phyloP scores from a whole-genome alignment of 1,140 invertebrate genomes.

The Eueides isabella region DNA sequence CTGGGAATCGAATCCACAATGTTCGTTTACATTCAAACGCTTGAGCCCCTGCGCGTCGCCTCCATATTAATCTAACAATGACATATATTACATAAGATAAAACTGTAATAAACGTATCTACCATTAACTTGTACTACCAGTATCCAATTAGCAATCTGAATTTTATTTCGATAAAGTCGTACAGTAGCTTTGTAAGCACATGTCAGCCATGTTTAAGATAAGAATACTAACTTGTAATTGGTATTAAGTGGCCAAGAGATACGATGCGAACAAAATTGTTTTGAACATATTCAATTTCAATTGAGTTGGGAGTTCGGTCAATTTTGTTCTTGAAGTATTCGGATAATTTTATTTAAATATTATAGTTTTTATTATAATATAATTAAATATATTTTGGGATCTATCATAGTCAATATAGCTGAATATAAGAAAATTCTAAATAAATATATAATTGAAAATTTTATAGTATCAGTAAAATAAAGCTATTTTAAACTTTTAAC shows the following conservation, averaged over 20 bases:
- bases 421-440: too few species aligned
- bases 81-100: conserved; percentile 39
- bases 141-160: conserved; percentile 70
- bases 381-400: too few species aligned
- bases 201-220: conserved; percentile 47
- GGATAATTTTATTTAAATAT: neutral
- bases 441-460: too few species aligned
- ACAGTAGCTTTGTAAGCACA: conserved; percentile 38
- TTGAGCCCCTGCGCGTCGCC: too few species aligned
- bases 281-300: conserved; percentile 14
- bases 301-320: neutral
- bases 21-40: too few species aligned
- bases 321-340: neutral
- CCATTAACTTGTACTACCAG: conserved; percentile 55
- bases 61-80: neutral
- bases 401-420: too few species aligned
- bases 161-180: conserved; percentile 54
- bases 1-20: too few species aligned
- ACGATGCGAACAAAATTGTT: conserved; percentile 30
- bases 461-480: too few species aligned
- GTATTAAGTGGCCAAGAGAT: conserved; percentile 41
- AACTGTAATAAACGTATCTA: conserved; percentile 46
- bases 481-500: too few species aligned
- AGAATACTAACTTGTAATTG: conserved; percentile 41
- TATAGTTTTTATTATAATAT: too few species aligned